phyloP scores from a whole-genome alignment of 2,113 vertebrate genomes.

The Dendropsophus ebraccatus region DNA sequence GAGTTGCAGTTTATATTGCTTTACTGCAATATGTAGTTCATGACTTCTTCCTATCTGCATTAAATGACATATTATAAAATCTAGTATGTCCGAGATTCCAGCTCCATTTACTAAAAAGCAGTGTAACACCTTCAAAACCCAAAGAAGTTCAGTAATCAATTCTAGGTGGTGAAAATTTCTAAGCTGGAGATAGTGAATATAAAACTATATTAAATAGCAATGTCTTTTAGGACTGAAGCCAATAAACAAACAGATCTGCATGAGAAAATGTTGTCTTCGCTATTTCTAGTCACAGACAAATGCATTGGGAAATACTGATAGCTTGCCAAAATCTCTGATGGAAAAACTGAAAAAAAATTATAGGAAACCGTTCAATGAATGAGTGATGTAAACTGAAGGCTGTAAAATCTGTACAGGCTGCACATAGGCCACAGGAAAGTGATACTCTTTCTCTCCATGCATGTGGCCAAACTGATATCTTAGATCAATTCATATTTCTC shows the following conservation, averaged over 20 bases:
- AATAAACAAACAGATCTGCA: conserved; percentile 30
- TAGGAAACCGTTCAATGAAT: conserved; percentile 35
- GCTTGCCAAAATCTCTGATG: conserved; percentile 28
- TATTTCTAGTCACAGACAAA: conserved; percentile 42
- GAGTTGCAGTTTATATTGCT: background rate
- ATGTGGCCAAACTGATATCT: background rate
- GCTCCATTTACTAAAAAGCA: background rate
- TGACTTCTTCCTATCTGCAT: background rate
- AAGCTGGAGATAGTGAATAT: background rate
- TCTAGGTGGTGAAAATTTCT: background rate
- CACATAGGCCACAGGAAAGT: background rate
- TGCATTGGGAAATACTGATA: background rate
- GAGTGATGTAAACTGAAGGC: background rate
- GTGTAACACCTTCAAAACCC: background rate
- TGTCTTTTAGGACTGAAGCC: conserved; percentile 19
- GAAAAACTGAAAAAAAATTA: conserved; percentile 28
- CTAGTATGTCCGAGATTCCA: background rate
- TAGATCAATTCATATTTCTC: too few species aligned
- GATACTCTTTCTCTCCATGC: background rate
- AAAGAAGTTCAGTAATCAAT: background rate
- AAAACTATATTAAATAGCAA: conserved; percentile 6
- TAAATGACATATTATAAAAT: background rate
- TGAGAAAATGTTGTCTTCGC: conserved; percentile 50
- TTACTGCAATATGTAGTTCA: background rate
- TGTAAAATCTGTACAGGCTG: background rate